Evolutionary conservation across 2,113 vertebrate species (phyloP).

Genomic region (Gobiocypris rarus): DNA sequence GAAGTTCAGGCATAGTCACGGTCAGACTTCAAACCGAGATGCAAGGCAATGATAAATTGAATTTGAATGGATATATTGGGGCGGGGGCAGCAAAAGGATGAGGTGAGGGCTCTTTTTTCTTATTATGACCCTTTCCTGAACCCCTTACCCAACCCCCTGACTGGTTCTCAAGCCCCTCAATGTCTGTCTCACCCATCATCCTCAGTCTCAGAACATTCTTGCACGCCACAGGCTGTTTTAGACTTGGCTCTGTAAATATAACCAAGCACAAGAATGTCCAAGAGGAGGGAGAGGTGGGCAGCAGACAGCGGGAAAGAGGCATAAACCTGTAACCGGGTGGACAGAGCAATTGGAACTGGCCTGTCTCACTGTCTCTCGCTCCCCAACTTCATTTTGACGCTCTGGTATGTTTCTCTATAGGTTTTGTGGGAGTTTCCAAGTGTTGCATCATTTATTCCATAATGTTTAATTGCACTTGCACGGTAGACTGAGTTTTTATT

Average conservation of each 20-base stretch:
- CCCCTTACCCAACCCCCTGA: conserved; percentile 2
- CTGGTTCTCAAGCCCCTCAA: conserved; percentile 8
- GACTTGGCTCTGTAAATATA: conserved; percentile 48
- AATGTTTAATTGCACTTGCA: conserved; percentile 26
- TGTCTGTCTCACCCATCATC: conserved; percentile 39
- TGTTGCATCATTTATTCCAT: conserved; percentile 40
- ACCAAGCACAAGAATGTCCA: conserved; percentile 37
- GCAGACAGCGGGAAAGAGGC: conserved; percentile 21
- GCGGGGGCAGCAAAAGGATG: neutral
- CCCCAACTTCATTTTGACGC: neutral
- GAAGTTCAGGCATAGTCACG: neutral
- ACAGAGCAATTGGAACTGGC: neutral
- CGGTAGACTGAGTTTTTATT: conserved; percentile 10
- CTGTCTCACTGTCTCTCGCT: neutral
- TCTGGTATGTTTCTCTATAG: neutral
- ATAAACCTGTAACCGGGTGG: conserved; percentile 22
- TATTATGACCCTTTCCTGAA: conserved; percentile 26
- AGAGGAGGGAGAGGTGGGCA: conserved; percentile 3
- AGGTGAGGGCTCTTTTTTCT: neutral
- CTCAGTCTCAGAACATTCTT: conserved; percentile 13
- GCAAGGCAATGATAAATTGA: conserved; percentile 19
- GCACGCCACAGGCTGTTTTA: conserved; percentile 45
- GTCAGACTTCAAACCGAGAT: neutral
- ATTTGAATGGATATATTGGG: conserved; percentile 21
- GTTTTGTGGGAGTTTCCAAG: conserved; percentile 36